A percentile compares a stretch with the other conserved stretches of the same genome.
These are phyloP conservation scores for Propithecus coquereli DNA, from an alignment of 2,113 vertebrate species.

Conservation along the genomic window DNA sequence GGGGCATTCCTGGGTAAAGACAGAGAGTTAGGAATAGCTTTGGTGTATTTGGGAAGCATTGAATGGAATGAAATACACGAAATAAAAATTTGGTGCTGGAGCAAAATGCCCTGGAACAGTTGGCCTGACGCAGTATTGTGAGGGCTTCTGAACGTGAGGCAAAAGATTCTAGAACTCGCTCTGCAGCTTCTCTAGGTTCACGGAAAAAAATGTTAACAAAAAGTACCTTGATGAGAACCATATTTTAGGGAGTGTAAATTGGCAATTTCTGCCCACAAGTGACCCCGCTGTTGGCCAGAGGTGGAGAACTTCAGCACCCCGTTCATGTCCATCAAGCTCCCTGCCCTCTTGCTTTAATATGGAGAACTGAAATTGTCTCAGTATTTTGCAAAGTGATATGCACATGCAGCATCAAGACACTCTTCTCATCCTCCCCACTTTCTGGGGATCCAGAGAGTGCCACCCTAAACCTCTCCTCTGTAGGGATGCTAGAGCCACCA, in stretches of 20 bases:
- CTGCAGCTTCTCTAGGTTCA: neutral
- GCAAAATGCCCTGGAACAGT: neutral
- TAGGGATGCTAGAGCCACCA: neutral
- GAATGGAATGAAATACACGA: neutral
- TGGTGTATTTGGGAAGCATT: neutral
- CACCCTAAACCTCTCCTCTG: neutral
- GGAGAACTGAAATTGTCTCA: neutral
- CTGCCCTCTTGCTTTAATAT: neutral
- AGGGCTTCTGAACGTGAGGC: neutral
- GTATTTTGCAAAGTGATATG: neutral
- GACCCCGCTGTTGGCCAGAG: neutral
- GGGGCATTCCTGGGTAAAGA: neutral
- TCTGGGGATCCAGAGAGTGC: neutral
- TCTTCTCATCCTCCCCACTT: neutral
- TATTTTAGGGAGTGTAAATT: neutral
- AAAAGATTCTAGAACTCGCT: neutral
- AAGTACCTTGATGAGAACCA: neutral
- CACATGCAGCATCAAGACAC: neutral
- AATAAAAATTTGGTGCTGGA: neutral
- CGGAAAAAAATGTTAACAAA: neutral
- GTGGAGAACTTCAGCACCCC: neutral
- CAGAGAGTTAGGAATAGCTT: neutral
- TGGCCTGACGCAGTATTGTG: neutral
- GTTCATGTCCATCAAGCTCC: neutral
- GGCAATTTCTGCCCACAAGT: neutral